These are phyloP conservation scores for Drosophila lacteicornis DNA, from an alignment of 1,140 invertebrate species.

Conservation along the genomic window DNA sequence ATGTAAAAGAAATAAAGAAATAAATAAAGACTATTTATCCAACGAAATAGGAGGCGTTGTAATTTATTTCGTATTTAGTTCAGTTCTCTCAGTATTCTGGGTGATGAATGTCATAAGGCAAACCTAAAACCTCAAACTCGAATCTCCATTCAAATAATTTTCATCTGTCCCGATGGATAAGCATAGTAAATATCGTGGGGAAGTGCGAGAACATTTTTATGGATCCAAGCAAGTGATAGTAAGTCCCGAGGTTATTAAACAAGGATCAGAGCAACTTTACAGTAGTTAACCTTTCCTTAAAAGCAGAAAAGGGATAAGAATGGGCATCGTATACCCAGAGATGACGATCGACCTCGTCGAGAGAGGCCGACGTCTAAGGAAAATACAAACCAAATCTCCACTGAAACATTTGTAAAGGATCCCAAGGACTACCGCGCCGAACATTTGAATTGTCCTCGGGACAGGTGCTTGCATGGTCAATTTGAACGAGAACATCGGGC, in stretches of 20 bases:
- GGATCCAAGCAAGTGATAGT: background rate
- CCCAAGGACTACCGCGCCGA: background rate
- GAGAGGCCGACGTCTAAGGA: background rate
- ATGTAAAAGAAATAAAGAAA: conserved; percentile 6
- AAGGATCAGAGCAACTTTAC: background rate
- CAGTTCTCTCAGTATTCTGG: background rate
- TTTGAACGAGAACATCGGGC: background rate
- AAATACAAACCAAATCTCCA: background rate
- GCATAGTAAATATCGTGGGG: conserved; percentile 12
- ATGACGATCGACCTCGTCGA: background rate
- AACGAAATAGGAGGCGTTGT: background rate
- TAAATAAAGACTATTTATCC: conserved; percentile 41
- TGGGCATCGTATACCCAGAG: background rate
- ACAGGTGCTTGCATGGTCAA: background rate
- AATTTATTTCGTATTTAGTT: too few species aligned
- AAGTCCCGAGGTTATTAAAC: background rate
- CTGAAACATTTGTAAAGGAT: background rate
- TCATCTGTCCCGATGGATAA: conserved; percentile 6
- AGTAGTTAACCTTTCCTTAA: background rate
- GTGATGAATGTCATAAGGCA: background rate
- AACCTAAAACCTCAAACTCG: background rate
- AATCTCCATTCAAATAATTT: too few species aligned
- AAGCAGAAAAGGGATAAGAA: background rate
- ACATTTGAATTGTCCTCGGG: background rate
- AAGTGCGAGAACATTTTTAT: conserved; percentile 6